A percentile compares a stretch with the other conserved stretches of the same genome.
Evolutionary conservation across 1,140 invertebrate genomes (phyloP).

Genomic region (Drosophila gunungcola): DNA sequence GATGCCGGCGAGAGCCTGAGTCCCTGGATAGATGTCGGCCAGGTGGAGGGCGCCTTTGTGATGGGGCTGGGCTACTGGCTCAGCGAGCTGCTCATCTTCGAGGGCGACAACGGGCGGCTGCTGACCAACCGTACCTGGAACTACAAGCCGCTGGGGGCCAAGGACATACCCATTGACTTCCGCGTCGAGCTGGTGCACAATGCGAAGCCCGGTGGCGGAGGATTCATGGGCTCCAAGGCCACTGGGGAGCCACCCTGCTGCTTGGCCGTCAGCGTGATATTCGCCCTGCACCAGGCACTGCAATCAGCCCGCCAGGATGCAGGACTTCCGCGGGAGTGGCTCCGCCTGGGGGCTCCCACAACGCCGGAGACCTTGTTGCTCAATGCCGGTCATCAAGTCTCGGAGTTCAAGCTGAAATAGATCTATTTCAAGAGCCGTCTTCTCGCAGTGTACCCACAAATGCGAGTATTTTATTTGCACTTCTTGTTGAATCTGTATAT

Average conservation of each 20-base stretch:
- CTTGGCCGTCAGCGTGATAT: slow-evolving; percentile 87
- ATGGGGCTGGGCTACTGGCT: slow-evolving; percentile 95
- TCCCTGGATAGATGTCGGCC: slow-evolving; percentile 93
- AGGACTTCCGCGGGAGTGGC: slow-evolving; percentile 85
- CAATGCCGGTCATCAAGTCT: slow-evolving; percentile 70
- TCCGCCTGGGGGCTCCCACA: slow-evolving; percentile 85
- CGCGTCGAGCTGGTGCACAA: slow-evolving; percentile 90
- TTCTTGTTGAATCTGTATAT: too few species aligned
- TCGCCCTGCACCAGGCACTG: slow-evolving; percentile 91
- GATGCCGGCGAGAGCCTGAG: slow-evolving; percentile 91
- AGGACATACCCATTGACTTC: slow-evolving; percentile 94
- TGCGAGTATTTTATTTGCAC: too few species aligned
- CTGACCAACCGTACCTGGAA: slow-evolving; percentile 94
- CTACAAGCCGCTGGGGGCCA: slow-evolving; percentile 92
- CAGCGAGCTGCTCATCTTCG: slow-evolving; percentile 90
- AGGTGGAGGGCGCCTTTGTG: slow-evolving; percentile 94
- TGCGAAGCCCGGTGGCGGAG: slow-evolving; percentile 87
- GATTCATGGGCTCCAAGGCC: slow-evolving; percentile 92
- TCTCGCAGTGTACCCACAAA: too few species aligned
- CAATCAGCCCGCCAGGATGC: slow-evolving; percentile 88
- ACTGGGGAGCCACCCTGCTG: slow-evolving; percentile 92
- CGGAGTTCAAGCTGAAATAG: slow-evolving; percentile 58
- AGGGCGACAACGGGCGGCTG: slow-evolving; percentile 85
- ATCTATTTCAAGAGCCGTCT: background rate
- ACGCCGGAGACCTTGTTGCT: slow-evolving; percentile 85